Evolutionary conservation across 2,888 invertebrate species (phyloP), one percentile per base, ranked within the genome.

Genomic region (Alviniconcha strummeri): DNA sequence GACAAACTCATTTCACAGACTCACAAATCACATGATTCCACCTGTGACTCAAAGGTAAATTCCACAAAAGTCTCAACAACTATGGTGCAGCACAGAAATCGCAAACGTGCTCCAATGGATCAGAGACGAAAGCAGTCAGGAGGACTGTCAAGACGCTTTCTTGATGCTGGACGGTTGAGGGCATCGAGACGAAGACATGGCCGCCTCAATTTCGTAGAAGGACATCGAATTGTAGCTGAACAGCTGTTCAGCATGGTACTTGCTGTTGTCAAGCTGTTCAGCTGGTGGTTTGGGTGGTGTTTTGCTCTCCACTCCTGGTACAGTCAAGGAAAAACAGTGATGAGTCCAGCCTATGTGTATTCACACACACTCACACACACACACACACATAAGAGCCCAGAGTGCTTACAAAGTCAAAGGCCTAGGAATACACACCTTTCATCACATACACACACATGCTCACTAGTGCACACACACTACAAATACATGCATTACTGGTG

Each of bases 131-230:
- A 74, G n/a, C 9, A 19, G 5, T n/a, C 19, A 5, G 11, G 8
- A 67, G 17, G n/a, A 81, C 17, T 8, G 64, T 81, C 75, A 74
- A 36, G 75, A 4, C n/a, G 67, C 54, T 71, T 82, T 77, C 57
- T 77, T 82, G 67, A 69, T 36, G 54, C 81, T 85, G 15, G 85
- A 85, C 7, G 87, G 88, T 57, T 87, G 87, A 55, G 85, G 82
- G 54, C 86, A 80, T 78, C 89, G 84, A 17, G 64, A 54, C 1
- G 80, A 56, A 36, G 74, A 17, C 85, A 89, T 85, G 9, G 86
- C 80, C 17, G 74, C 71, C 54, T 89, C 89, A 11, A 87, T 80
- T 74, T 89, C 88, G 80, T 87, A 89, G 79, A 87, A 89, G 7
- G 87, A 85, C 82, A 84, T 78, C 0, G 80, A 75, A 72, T 85